phyloP scores from a whole-genome alignment of 2,113 vertebrate species.

The Myotis brandtii region DNA sequence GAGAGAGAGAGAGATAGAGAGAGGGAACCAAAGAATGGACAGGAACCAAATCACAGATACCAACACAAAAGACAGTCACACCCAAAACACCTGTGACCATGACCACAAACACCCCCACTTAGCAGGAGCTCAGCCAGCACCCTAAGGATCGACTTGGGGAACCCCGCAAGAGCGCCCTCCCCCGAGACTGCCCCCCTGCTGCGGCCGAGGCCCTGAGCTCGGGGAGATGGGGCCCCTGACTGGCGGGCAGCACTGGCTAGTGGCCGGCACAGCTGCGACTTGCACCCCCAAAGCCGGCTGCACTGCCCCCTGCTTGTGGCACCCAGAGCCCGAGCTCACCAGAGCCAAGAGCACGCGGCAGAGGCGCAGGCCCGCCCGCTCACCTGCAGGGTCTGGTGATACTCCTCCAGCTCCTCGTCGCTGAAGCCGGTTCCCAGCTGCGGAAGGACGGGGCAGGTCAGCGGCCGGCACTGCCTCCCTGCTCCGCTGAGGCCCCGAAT shows the following conservation, averaged over 20 bases:
- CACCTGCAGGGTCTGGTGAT: constrained; percentile 92
- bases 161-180: fast-evolving
- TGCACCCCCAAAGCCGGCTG: not conserved
- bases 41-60: not conserved
- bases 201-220: not conserved
- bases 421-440: constrained; percentile 96
- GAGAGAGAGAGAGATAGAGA: not conserved
- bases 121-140: not conserved
- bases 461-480: not conserved
- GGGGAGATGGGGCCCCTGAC: not conserved
- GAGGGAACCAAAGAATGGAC: not conserved
- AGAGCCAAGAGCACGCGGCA: fast-evolving
- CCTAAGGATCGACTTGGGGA: not conserved
- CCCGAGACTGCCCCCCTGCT: fast-evolving
- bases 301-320: fast-evolving
- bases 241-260: fast-evolving
- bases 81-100: not conserved
- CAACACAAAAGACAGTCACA: no score
- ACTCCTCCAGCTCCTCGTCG: constrained; percentile 92
- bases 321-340: not conserved
- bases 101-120: no score
- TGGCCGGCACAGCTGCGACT: not conserved
- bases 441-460: not conserved
- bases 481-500: fast-evolving
- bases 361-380: not conserved